phyloP scores from a whole-genome alignment of 2,113 vertebrate species.

The Bostrychus sinensis region DNA sequence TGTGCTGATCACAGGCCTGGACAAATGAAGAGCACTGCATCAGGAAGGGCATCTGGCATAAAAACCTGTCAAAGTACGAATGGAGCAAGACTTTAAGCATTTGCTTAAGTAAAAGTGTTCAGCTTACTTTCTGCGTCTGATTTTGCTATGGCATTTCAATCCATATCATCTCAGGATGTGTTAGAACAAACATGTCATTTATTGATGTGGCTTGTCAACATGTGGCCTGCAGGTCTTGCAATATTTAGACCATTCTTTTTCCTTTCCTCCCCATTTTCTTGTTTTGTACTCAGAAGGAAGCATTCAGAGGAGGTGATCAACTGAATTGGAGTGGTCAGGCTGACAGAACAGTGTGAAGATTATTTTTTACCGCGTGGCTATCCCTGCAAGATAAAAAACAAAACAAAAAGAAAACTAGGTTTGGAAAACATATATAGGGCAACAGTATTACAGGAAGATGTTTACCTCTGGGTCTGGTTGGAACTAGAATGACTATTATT shows the following conservation, averaged over 20 bases:
- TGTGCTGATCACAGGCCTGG: too few species aligned
- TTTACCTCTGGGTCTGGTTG: neutral
- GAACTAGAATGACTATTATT: neutral
- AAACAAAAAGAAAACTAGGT: neutral
- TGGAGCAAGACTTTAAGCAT: too few species aligned
- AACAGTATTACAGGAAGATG: neutral
- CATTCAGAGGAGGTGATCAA: neutral
- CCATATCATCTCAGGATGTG: neutral
- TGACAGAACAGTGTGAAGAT: slow-evolving; percentile 5
- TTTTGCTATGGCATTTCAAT: too few species aligned
- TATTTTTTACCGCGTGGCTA: neutral
- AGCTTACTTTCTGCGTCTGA: too few species aligned
- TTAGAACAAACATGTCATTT: slow-evolving; percentile 1
- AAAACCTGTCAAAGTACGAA: too few species aligned
- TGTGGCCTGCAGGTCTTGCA: neutral
- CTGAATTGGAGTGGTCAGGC: neutral
- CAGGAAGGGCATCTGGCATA: too few species aligned
- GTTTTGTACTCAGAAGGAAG: neutral
- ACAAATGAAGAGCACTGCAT: too few species aligned
- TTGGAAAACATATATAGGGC: slow-evolving; percentile 5
- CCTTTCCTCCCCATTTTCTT: neutral
- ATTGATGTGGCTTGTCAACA: slow-evolving; percentile 6
- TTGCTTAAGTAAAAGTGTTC: too few species aligned
- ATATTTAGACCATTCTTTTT: neutral
- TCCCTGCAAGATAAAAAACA: neutral